phyloP scores from a whole-genome alignment of 1,140 invertebrate species.

The Phymastichus coffea region DNA sequence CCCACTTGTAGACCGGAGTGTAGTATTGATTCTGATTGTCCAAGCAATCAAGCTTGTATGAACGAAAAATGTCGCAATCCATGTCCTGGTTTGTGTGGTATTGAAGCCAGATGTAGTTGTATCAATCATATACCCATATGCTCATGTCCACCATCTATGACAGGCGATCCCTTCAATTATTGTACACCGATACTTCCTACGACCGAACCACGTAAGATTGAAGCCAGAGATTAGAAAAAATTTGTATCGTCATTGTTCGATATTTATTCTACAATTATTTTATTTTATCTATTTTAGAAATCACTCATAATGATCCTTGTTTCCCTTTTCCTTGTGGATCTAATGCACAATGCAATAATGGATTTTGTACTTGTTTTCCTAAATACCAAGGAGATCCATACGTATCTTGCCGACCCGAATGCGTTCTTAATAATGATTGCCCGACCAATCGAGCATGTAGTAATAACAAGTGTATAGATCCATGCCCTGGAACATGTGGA shows the following conservation, averaged over 20 bases:
- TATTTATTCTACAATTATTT: neutral
- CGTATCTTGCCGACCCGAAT: conserved; percentile 67
- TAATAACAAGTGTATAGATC: conserved; percentile 68
- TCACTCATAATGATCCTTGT: conserved; percentile 63
- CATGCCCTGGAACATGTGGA: conserved; percentile 69
- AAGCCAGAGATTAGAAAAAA: no score
- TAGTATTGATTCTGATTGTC: conserved; percentile 67
- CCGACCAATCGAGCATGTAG: conserved; percentile 63
- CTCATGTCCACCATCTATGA: conserved; percentile 61
- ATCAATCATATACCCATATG: conserved; percentile 67
- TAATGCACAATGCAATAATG: conserved; percentile 58
- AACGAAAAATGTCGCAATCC: conserved; percentile 67
- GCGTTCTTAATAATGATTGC: conserved; percentile 69
- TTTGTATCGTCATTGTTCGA: neutral
- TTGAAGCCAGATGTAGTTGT: conserved; percentile 66
- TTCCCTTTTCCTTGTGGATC: conserved; percentile 63
- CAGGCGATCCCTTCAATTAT: conserved; percentile 62
- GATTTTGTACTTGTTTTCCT: conserved; percentile 52
- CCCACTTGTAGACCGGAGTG: conserved; percentile 76
- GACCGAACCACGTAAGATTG: neutral
- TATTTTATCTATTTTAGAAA: conserved; percentile 21
- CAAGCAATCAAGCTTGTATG: conserved; percentile 63
- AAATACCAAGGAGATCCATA: conserved; percentile 55
- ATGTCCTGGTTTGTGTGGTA: conserved; percentile 66
- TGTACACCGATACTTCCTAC: conserved; percentile 33